Conservation (phyloP, 2,888 invertebrate genomes). For the Dione vanillae region DNA sequence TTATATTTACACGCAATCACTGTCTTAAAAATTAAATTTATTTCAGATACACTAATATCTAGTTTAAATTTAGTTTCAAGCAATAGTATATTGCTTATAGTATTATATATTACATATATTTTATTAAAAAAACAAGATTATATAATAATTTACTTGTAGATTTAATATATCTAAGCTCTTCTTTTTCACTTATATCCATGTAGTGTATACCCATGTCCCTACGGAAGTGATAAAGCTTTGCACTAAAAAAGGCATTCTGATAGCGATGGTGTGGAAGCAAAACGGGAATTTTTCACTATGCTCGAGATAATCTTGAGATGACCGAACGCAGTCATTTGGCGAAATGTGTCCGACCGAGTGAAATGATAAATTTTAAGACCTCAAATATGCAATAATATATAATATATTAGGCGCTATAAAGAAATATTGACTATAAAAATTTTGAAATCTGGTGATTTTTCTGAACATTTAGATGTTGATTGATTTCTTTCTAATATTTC, state of each 20-base stretch:
- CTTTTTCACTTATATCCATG: conserved; percentile 52
- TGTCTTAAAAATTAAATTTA: too few species aligned
- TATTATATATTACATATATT: too few species aligned
- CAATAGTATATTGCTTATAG: too few species aligned
- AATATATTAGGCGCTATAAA: conserved; percentile 35
- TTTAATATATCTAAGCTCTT: conserved; percentile 43
- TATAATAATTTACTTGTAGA: too few species aligned
- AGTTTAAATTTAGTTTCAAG: too few species aligned
- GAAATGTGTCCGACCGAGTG: conserved; percentile 58
- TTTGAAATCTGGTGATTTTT: too few species aligned
- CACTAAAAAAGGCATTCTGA: conserved; percentile 81
- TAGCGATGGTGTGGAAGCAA: conserved; percentile 79
- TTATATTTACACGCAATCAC: background rate
- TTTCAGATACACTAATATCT: too few species aligned
- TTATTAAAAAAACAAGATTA: too few species aligned
- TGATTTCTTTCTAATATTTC: background rate
- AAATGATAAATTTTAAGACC: conserved; percentile 64
- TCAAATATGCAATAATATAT: conserved; percentile 44
- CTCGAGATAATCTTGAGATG: conserved; percentile 70
- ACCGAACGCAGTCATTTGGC: conserved; percentile 51
- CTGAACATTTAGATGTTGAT: background rate
- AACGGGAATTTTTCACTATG: conserved; percentile 68
- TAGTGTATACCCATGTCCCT: conserved; percentile 69
- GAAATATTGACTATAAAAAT: background rate
- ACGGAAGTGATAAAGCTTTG: conserved; percentile 84